These are phyloP conservation scores for Salvelinus namaycush DNA, from an alignment of 2,113 vertebrate genomes.

Conservation along the genomic window DNA sequence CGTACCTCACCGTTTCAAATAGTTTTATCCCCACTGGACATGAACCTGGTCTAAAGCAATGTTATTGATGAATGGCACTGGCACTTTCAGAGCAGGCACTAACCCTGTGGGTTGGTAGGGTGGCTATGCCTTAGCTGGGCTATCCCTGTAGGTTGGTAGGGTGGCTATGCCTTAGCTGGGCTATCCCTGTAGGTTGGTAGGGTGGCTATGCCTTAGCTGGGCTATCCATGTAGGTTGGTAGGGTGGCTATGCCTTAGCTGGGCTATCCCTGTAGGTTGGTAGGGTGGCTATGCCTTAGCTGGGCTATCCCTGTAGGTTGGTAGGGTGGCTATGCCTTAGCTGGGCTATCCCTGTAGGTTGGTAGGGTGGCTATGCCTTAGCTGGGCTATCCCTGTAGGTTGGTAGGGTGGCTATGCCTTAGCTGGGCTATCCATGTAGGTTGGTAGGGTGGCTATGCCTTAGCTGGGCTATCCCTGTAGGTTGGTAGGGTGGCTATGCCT, in stretches of 20 bases:
- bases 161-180: not conserved
- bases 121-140: not conserved
- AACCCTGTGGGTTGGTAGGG: too few species aligned
- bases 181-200: not conserved
- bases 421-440: not conserved
- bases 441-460: too few species aligned
- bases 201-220: not conserved
- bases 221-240: not conserved
- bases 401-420: not conserved
- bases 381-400: not conserved
- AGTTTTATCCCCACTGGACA: too few species aligned
- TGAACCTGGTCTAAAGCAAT: too few species aligned
- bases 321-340: too few species aligned
- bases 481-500: too few species aligned
- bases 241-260: too few species aligned
- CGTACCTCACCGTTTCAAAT: too few species aligned
- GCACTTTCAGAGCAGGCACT: too few species aligned
- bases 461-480: not conserved
- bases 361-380: not conserved
- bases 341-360: not conserved
- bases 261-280: not conserved
- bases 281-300: too few species aligned
- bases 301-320: not conserved
- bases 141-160: not conserved
- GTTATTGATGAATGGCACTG: too few species aligned